Evolutionary conservation across 2,888 invertebrate species (phyloP), one percentile per base, ranked within the genome.

Genomic region (Hipparchia semele): DNA sequence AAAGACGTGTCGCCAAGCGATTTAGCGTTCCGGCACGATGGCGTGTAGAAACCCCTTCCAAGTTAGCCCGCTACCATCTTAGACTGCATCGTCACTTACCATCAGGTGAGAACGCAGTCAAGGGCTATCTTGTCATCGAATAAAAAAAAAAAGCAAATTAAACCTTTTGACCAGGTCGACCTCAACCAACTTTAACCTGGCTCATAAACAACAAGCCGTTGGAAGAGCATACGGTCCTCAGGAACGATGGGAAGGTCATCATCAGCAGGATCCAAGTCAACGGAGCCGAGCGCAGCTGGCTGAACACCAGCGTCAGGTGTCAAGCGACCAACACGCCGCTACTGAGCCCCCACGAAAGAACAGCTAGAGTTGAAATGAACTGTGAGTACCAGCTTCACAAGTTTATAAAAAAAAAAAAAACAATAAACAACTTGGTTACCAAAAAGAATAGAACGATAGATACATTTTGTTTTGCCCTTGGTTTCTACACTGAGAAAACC

Each of bases 301-400:
- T 97, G 78, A 97, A 98, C 90, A 96, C 96, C 77, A 97, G 96
- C 72, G 97, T 97, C 87, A 96, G 96, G 83, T 98, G 98, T 86
- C 97, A 97, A 86, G 98, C 98, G 10, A 96, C 96, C 78, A 98
- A 98, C 87, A 98, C 98, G 49, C 96, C 97, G 79, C 94, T 98
- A 70, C 95, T 97, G 83, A 96, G 96, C 83, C 97, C 98, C 0
- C 95, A 96, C 70, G 97, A 97, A 85, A 95, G 96, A 78, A 96
- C 96, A 61, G 97, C 98, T 69, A 95, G 97, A 76, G 95, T 98
- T 73, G 97, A 98, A 85, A 96, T 98, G 95, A 94, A 97, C 84
- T 92, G 98, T 98, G 91, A 96, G 97, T 96, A 80, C 10, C 53
- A 12, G 49, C 49, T 49, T 4, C 49, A 49, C 39, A 39, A 39